These are phyloP conservation scores for Catharus ustulatus DNA, from an alignment of 2,797 vertebrate species.

Conservation along the genomic window DNA sequence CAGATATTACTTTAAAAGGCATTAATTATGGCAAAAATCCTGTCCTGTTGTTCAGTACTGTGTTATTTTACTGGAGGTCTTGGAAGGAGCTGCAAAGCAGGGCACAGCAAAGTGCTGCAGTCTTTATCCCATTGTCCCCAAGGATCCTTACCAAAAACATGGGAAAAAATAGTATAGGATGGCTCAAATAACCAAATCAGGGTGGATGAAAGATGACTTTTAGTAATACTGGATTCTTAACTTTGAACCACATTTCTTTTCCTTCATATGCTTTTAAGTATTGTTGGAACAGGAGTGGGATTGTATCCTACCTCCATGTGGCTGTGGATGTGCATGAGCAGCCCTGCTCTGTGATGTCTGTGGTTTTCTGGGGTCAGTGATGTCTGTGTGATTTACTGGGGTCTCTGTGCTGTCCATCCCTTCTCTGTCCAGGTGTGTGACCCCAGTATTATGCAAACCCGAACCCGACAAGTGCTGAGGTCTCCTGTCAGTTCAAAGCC, in stretches of 20 bases:
- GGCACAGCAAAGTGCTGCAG: not conserved
- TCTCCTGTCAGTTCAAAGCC: conserved; percentile 72
- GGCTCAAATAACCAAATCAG: not conserved
- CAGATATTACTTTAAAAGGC: not conserved
- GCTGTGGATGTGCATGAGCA: rapidly evolving
- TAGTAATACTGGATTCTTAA: not conserved
- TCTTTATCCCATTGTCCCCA: not conserved
- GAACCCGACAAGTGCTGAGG: conserved; percentile 85
- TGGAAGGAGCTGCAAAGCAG: not conserved
- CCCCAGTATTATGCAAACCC: conserved; percentile 77
- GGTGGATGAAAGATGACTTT: not conserved
- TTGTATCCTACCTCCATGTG: rapidly evolving
- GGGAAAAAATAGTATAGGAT: not conserved
- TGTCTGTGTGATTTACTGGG: not conserved
- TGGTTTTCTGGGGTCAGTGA: not conserved
- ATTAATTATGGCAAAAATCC: not conserved
- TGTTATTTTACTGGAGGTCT: not conserved
- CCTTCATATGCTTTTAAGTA: not conserved
- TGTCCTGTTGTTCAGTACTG: not conserved
- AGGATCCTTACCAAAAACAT: not conserved
- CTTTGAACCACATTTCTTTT: not conserved
- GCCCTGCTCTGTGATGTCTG: not conserved
- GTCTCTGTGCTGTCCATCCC: not conserved
- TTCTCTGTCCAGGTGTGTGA: conserved; percentile 82
- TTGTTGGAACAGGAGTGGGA: not conserved